phyloP scores from a whole-genome alignment of 2,797 vertebrate species.

The Steatocranus sp. region DNA sequence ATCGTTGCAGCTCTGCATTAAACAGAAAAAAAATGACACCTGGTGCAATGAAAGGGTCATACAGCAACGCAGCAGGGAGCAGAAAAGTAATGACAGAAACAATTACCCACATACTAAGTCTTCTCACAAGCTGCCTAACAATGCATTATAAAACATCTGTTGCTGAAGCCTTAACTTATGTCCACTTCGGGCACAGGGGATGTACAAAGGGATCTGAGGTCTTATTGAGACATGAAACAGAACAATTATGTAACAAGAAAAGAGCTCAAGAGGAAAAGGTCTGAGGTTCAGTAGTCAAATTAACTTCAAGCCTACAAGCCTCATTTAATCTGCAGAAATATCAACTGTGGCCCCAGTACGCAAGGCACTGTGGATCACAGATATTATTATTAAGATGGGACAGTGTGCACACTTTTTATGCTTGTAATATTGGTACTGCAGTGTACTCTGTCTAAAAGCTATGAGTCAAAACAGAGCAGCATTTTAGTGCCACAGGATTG shows the following conservation, averaged over 20 bases:
- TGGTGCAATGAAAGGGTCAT: neutral
- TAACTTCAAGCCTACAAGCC: neutral
- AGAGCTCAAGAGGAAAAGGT: neutral
- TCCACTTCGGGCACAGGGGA: neutral
- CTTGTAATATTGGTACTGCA: neutral
- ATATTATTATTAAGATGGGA: neutral
- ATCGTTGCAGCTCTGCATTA: rapidly evolving
- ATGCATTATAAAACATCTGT: neutral
- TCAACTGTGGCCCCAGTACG: neutral
- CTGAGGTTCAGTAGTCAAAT: neutral
- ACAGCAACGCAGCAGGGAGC: neutral
- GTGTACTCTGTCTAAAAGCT: neutral
- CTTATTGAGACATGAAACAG: neutral
- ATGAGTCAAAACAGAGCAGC: neutral
- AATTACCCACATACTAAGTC: neutral
- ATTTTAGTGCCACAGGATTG: neutral
- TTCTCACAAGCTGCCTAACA: neutral
- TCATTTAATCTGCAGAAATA: neutral
- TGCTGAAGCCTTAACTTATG: neutral
- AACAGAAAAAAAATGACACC: neutral
- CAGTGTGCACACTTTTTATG: neutral
- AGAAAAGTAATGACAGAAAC: neutral
- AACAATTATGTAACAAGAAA: neutral
- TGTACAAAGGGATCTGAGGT: neutral
- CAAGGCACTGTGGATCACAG: neutral